Percentiles rank a stretch among this genome's conserved stretches.
phyloP scores from a whole-genome alignment of 2,888 invertebrate genomes.

The Emesis russula region DNA sequence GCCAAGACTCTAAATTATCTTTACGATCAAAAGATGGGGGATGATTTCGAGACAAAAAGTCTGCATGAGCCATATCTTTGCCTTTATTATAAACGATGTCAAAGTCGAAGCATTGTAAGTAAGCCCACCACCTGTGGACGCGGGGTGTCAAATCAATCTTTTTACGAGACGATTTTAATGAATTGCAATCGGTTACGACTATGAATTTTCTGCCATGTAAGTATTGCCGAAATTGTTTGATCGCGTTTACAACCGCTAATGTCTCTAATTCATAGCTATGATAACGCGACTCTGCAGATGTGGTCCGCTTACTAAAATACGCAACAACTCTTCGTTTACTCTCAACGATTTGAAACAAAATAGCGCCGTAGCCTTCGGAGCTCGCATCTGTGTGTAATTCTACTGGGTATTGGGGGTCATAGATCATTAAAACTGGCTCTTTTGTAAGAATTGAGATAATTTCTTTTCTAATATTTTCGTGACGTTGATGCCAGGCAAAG shows the following conservation, averaged over 20 bases:
- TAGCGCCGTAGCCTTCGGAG: conserved; percentile 53
- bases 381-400: too few relatives aligned
- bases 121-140: conserved; percentile 88
- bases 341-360: conserved; percentile 39
- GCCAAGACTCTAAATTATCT: not conserved
- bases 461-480: conserved; percentile 31
- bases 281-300: conserved; percentile 19
- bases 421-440: conserved; percentile 67
- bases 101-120: conserved; percentile 84
- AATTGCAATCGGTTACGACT: conserved; percentile 85
- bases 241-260: conserved; percentile 38
- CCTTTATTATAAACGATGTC: conserved; percentile 62
- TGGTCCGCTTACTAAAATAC: conserved; percentile 47
- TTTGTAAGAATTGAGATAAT: conserved; percentile 66
- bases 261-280: conserved; percentile 3
- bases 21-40: too few relatives aligned
- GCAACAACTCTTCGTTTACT: conserved; percentile 44
- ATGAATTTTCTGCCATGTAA: conserved; percentile 71
- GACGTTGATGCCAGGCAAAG: not conserved
- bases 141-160: conserved; percentile 85
- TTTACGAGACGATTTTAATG: conserved; percentile 84
- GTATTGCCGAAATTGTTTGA: conserved; percentile 48
- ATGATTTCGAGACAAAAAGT: too few relatives aligned
- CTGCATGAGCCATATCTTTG: too few relatives aligned
- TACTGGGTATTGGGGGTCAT: conserved; percentile 37